These are phyloP conservation scores for Epinotia bilunana DNA, from an alignment of 2,888 invertebrate genomes.

Conservation along the genomic window DNA sequence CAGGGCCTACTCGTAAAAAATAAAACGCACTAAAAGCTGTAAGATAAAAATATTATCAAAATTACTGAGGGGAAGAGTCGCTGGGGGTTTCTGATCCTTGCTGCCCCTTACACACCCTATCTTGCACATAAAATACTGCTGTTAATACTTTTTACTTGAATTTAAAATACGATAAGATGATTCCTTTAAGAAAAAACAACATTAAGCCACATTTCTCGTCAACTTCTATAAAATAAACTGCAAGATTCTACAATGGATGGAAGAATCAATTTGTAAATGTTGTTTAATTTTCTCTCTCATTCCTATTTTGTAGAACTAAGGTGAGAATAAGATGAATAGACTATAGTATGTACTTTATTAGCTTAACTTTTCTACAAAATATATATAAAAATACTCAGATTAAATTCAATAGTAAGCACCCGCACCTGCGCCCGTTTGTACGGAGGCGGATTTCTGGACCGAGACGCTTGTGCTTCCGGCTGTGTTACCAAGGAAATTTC, in stretches of 20 bases:
- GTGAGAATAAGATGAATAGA: constrained; percentile 16
- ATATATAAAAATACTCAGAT: constrained; percentile 34
- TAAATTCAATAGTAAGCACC: constrained; percentile 54
- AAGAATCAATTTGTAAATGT: too few relatives aligned
- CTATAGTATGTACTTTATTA: constrained; percentile 25
- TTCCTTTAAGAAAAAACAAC: neutral
- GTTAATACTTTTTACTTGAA: constrained; percentile 51
- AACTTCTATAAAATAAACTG: neutral
- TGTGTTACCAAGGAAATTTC: constrained; percentile 84
- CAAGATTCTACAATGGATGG: neutral
- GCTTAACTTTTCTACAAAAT: constrained; percentile 36
- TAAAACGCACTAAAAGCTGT: constrained; percentile 67
- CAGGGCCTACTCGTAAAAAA: constrained; percentile 64
- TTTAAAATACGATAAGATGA: constrained; percentile 13
- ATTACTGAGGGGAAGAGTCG: constrained; percentile 62
- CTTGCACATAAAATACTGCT: constrained; percentile 54
- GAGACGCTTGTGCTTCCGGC: constrained; percentile 73
- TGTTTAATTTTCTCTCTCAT: neutral
- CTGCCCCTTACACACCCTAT: constrained; percentile 60
- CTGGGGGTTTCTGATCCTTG: constrained; percentile 61
- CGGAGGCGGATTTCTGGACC: constrained; percentile 72
- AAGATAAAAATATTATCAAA: constrained; percentile 72
- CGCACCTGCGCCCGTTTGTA: constrained; percentile 64
- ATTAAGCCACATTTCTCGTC: neutral
- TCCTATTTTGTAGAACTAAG: neutral